Conservation (phyloP, 2,113 vertebrate genomes). For the Leiothrix lutea region DNA sequence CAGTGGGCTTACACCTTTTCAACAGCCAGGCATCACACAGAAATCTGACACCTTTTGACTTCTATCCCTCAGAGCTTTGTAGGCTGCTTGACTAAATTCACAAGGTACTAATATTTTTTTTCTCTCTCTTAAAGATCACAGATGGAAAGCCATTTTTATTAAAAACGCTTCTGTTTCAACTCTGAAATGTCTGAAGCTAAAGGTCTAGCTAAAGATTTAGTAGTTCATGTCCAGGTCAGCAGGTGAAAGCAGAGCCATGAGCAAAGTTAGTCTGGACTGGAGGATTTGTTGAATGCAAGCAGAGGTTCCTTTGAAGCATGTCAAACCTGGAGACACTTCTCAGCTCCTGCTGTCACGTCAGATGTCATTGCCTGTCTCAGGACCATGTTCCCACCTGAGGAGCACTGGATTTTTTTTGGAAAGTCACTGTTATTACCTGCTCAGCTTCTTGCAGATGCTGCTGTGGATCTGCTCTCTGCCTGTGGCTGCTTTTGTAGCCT, state of each 20-base stretch:
- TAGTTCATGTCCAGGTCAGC: neutral
- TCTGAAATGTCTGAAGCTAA: neutral
- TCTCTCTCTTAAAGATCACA: neutral
- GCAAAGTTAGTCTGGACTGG: neutral
- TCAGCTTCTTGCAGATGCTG: neutral
- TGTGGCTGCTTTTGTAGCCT: neutral
- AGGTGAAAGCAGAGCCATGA: conserved; percentile 2
- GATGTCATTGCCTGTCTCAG: neutral
- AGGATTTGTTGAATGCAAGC: neutral
- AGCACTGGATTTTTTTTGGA: neutral
- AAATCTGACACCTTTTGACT: conserved; percentile 32
- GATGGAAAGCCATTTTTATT: neutral
- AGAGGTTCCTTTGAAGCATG: neutral
- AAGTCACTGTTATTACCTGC: neutral
- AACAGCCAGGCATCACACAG: neutral
- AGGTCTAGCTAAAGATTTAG: neutral
- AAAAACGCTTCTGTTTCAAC: neutral
- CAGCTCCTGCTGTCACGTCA: neutral
- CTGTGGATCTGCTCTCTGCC: neutral
- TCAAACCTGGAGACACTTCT: neutral
- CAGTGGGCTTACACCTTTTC: neutral
- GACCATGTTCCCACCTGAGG: neutral
- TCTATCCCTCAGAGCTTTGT: neutral
- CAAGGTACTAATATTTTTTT: neutral
- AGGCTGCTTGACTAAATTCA: neutral